Evolutionary conservation across 2,888 invertebrate species (phyloP), one percentile per base, ranked within the genome.

Genomic region (Oithona nana): DNA sequence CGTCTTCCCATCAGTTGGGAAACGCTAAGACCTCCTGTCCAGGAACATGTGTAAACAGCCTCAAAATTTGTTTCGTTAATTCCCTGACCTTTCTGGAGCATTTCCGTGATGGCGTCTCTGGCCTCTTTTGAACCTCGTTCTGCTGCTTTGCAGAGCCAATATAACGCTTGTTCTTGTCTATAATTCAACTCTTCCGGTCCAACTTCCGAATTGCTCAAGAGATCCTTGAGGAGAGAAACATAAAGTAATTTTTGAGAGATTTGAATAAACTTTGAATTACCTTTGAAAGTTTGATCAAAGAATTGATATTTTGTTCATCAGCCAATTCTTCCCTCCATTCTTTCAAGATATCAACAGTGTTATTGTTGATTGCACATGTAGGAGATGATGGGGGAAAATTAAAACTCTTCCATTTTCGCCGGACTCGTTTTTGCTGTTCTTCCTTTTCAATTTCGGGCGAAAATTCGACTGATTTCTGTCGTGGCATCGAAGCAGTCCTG

Each of bases 121-220:
- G 57, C 57, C 20, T 57, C 57, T 28, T 24, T 28, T n/a, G 57
- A 57, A 2, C 57, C 57, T 57, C 57, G 24, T 29, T 57, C 57
- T 1, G 57, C 57, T 28, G 57, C 57, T 28, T 57, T 57, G 24
- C 28, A 24, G 28, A 28, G 28, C 57, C 57, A 57, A 20, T 28
- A 57, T 16, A 57, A 28, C n/a, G 57, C 57, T 57, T 57, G 57
- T 22, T 57, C 57, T 28, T 57, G 26, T 28, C 57, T 57, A 57
- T 57, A 57, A 13, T n/a, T 28, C n/a, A 57, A n/a, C 28, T 57
- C 57, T 28, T 57, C 57, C 13, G 57, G 30, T n/a, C 28, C 57
- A 2, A 29, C 28, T 3, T 39, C 39, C 39, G 16, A 39, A 16
- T 39, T 39, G 16, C 39, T 16, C 6, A 39, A 16, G 16, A 39